Percentiles rank a stretch among this genome's conserved stretches.
Conservation (phyloP, 1,140 invertebrate genomes). For the Bicyclus anynana region DNA sequence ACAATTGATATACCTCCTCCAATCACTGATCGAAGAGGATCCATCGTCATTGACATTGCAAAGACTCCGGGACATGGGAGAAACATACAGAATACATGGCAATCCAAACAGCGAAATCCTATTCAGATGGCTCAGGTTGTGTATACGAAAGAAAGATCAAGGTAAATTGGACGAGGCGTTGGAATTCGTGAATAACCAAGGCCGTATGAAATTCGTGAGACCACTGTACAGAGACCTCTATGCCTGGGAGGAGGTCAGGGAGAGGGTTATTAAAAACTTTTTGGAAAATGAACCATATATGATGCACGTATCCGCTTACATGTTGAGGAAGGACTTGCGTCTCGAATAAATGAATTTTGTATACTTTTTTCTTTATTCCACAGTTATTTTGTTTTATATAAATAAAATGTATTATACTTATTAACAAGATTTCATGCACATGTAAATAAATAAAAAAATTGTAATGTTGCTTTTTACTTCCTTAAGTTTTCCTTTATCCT, state of each 20-base stretch:
- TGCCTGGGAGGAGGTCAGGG: conserved; percentile 84
- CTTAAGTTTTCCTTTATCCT: too few species aligned
- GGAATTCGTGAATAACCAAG: conserved; percentile 88
- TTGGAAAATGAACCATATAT: conserved; percentile 83
- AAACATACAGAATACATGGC: conserved; percentile 82
- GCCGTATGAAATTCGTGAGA: conserved; percentile 93
- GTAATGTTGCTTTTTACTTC: conserved; percentile 2
- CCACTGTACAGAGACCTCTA: conserved; percentile 93
- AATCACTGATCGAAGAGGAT: conserved; percentile 80
- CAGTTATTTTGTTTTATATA: neutral
- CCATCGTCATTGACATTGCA: conserved; percentile 75
- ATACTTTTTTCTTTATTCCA: conserved; percentile 12
- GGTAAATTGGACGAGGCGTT: conserved; percentile 82
- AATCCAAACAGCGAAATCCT: conserved; percentile 89
- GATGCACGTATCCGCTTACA: conserved; percentile 89
- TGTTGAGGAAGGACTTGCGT: conserved; percentile 87
- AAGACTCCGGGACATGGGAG: conserved; percentile 82
- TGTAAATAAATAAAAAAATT: conserved; percentile 20
- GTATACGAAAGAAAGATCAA: conserved; percentile 84
- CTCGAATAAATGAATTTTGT: conserved; percentile 48
- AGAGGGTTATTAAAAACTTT: conserved; percentile 85
- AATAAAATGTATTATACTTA: neutral
- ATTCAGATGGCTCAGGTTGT: conserved; percentile 88
- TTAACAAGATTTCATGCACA: neutral
- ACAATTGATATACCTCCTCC: conserved; percentile 86